A percentile compares a stretch with the other conserved stretches of the same genome.
Evolutionary conservation across 30 jellyfish, hydroid and myxozoan genomes (phyloP).

Genomic region (Nemopilema nomurai): DNA sequence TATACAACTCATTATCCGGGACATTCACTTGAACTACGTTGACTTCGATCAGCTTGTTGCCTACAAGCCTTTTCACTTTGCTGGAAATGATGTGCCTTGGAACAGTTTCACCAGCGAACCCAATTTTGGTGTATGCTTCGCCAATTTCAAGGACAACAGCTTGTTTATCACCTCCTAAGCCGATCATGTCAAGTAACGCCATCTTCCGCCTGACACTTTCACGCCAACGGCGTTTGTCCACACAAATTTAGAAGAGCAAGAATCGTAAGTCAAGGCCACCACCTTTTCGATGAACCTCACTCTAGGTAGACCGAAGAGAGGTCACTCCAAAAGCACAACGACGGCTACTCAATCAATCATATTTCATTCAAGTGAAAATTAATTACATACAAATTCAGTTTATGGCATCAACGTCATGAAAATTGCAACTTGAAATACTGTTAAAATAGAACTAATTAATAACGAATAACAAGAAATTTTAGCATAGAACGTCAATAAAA

Average conservation of each 20-base stretch:
- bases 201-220: too few species aligned
- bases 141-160: slow-evolving; percentile 95
- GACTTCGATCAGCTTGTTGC: slow-evolving; percentile 48
- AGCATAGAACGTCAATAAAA: too few species aligned
- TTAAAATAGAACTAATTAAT: too few species aligned
- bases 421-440: too few species aligned
- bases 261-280: neutral
- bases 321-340: neutral
- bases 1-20: slow-evolving; percentile 42
- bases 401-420: too few species aligned
- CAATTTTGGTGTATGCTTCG: slow-evolving; percentile 91
- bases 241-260: neutral
- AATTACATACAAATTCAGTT: too few species aligned
- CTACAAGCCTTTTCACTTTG: slow-evolving; percentile 47
- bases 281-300: neutral
- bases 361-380: too few species aligned
- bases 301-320: neutral
- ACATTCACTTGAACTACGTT: slow-evolving; percentile 53
- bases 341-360: too few species aligned
- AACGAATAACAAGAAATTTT: too few species aligned
- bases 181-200: slow-evolving; percentile 95
- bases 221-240: neutral
- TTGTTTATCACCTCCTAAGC: slow-evolving; percentile 95
- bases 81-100: slow-evolving; percentile 94
- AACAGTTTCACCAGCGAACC: slow-evolving; percentile 91